A percentile compares a stretch with the other conserved stretches of the same genome.
phyloP scores from a whole-genome alignment of 30 jellyfish, hydroid and myxozoan genomes.

The Pelagia noctiluca region DNA sequence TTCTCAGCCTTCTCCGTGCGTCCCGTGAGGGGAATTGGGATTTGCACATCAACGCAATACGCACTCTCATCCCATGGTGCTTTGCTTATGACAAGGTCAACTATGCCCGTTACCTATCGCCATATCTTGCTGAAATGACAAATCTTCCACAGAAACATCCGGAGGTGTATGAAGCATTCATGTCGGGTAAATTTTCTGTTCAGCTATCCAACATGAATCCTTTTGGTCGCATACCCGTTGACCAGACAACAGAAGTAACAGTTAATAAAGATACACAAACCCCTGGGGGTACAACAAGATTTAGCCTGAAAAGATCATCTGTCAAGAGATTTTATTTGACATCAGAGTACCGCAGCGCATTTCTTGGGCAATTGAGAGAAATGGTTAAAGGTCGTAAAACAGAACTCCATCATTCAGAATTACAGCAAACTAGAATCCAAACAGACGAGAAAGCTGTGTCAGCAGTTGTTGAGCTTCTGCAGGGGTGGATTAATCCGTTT shows the following conservation, averaged over 20 bases:
- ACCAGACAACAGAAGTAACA: conserved; percentile 5
- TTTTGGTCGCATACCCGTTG: conserved; percentile 8
- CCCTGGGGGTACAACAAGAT: conserved; percentile 5
- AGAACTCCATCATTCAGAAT: conserved; percentile 1
- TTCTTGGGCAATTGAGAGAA: conserved; percentile 5
- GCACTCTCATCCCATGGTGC: conserved; percentile 7
- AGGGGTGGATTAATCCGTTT: conserved; percentile 5
- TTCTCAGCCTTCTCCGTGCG: conserved; percentile 10
- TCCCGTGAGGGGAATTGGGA: conserved; percentile 6
- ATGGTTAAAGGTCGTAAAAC: conserved; percentile 3
- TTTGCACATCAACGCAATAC: conserved; percentile 1
- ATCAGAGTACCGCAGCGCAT: conserved; percentile 9
- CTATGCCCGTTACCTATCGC: conserved; percentile 5
- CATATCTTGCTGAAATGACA: conserved; percentile 3
- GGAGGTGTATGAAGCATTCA: conserved; percentile 5
- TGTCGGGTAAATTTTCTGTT: background rate
- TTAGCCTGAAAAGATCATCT: conserved; percentile 3
- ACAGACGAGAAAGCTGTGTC: conserved; percentile 3
- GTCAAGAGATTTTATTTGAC: background rate
- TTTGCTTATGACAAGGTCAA: background rate
- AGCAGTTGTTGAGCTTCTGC: conserved; percentile 4
- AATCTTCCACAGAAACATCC: background rate
- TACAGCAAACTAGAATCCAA: conserved; percentile 3
- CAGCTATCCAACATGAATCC: conserved; percentile 6
- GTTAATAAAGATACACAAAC: background rate